These are phyloP conservation scores for Avahi laniger DNA, from an alignment of 2,797 vertebrate genomes.

Conservation along the genomic window DNA sequence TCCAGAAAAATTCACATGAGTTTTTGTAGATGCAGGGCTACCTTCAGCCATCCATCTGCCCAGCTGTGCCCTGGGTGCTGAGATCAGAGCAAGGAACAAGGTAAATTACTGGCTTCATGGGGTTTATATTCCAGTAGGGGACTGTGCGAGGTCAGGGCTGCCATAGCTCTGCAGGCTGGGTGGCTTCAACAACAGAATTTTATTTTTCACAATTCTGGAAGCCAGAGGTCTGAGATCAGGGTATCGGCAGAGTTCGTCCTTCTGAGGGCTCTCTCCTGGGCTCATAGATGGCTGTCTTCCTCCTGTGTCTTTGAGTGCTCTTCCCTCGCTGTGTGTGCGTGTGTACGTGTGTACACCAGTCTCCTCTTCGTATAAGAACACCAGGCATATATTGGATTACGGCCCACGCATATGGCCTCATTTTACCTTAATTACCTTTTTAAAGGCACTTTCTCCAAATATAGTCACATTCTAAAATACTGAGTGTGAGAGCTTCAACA, in stretches of 20 bases:
- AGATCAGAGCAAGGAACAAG: background rate
- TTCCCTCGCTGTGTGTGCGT: background rate
- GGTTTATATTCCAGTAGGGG: background rate
- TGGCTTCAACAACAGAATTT: background rate
- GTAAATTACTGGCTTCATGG: no score
- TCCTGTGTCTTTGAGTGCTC: background rate
- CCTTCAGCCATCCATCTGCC: no score
- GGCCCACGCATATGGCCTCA: accelerated
- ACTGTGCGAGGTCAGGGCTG: background rate
- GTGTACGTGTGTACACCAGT: background rate
- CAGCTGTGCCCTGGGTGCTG: background rate
- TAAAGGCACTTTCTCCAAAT: background rate
- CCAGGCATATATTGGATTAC: background rate
- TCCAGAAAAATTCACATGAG: background rate
- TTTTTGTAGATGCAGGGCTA: no score
- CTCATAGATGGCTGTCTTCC: background rate
- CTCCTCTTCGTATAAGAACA: background rate
- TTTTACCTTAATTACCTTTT: background rate
- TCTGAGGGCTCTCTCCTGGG: background rate
- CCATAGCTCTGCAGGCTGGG: background rate
- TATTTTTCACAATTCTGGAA: background rate
- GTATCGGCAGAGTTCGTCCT: background rate
- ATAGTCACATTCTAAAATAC: background rate
- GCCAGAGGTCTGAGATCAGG: background rate
- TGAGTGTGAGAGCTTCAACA: background rate